phyloP scores from a whole-genome alignment of 1,140 invertebrate species.

The Ceratina australensis region DNA sequence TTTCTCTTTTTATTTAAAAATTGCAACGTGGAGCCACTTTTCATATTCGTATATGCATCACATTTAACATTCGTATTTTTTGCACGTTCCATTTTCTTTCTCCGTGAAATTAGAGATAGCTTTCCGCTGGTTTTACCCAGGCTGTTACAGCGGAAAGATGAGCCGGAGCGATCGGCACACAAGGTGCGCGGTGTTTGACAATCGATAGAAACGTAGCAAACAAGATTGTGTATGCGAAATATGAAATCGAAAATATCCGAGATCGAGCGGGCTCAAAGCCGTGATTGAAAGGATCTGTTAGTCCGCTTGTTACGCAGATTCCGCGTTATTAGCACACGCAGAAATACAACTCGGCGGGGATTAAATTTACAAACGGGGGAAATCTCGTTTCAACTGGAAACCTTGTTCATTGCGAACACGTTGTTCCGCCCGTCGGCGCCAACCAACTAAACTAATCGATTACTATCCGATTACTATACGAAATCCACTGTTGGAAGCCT shows the following conservation, averaged over 20 bases:
- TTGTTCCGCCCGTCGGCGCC: not conserved
- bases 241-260: slow-evolving; percentile 2
- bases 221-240: not conserved
- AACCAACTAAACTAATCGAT: slow-evolving; percentile 5
- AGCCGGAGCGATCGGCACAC: not conserved
- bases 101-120: not conserved
- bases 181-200: not conserved
- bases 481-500: not conserved
- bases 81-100: no score
- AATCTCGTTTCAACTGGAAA: not conserved
- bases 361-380: slow-evolving; percentile 12
- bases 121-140: not conserved
- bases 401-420: not conserved
- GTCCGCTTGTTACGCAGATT: slow-evolving; percentile 1
- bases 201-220: not conserved
- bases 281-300: slow-evolving; percentile 7
- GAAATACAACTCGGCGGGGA: not conserved
- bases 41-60: no score
- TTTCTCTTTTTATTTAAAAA: no score
- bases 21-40: no score
- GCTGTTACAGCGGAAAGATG: not conserved
- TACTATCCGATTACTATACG: not conserved
- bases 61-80: no score
- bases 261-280: not conserved
- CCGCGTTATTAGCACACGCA: slow-evolving; percentile 4